Conservation (phyloP, 2,113 vertebrate species). For the Pangasianodon gigas region DNA sequence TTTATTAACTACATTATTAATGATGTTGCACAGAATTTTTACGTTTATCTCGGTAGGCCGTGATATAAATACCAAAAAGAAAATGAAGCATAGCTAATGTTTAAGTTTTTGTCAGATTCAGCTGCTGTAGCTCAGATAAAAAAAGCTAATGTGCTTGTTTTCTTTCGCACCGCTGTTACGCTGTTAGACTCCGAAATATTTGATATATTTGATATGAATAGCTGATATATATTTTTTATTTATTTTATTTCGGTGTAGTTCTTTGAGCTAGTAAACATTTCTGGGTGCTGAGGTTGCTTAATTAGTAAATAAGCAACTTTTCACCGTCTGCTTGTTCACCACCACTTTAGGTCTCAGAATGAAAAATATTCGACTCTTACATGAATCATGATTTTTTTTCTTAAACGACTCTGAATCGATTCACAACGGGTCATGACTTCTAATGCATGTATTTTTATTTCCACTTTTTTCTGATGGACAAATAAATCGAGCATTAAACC, state of each 20-base stretch:
- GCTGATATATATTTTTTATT: neutral
- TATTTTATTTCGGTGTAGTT: no score
- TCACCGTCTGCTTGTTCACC: neutral
- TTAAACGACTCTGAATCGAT: neutral
- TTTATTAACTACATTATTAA: no score
- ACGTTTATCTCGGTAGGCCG: no score
- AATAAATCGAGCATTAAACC: no score
- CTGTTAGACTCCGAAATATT: neutral
- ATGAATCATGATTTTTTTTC: neutral
- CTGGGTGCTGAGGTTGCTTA: neutral
- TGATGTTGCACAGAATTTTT: neutral
- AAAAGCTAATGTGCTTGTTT: neutral
- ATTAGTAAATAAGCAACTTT: neutral
- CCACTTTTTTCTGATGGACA: no score
- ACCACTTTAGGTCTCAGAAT: neutral
- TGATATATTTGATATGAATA: neutral
- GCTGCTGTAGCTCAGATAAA: neutral
- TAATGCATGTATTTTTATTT: no score
- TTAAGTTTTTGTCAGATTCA: neutral
- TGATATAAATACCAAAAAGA: no score
- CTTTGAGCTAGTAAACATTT: neutral
- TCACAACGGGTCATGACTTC: neutral
- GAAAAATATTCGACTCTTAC: neutral
- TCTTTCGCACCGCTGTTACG: neutral
- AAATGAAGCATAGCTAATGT: neutral